Evolutionary conservation across 1,140 invertebrate genomes (phyloP).

Genomic region (Gryon sp.): DNA sequence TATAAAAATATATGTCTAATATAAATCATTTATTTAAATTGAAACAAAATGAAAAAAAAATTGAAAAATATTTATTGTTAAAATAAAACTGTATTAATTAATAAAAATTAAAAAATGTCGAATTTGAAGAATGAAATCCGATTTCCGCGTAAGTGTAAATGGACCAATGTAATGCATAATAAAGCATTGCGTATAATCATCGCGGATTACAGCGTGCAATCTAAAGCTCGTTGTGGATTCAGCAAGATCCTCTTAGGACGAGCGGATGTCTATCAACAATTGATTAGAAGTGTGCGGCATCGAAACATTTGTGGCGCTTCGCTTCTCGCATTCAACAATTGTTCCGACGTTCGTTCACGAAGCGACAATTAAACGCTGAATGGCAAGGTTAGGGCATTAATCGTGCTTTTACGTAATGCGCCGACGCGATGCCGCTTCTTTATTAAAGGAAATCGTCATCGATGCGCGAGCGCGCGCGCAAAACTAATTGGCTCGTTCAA

Average conservation of each 20-base stretch:
- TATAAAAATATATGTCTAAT: no score
- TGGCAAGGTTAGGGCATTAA: conserved; percentile 70
- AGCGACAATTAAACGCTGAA: conserved; percentile 68
- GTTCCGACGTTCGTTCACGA: conserved; percentile 27
- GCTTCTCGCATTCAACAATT: conserved; percentile 49
- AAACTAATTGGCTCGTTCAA: conserved; percentile 42
- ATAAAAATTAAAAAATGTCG: no score
- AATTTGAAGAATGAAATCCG: no score
- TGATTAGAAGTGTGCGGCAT: not conserved
- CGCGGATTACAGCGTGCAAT: conserved; percentile 16
- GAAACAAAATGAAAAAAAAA: no score
- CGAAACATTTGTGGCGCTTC: conserved; percentile 9
- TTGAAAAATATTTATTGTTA: no score
- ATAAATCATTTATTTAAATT: no score
- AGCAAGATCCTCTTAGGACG: not conserved
- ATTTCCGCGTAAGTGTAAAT: no score
- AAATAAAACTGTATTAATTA: no score
- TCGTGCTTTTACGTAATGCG: conserved; percentile 67
- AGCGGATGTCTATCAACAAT: conserved; percentile 17
- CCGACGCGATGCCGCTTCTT: conserved; percentile 34
- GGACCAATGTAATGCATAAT: no score
- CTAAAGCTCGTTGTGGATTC: conserved; percentile 1
- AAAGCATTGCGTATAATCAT: not conserved
- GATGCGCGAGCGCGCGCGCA: conserved; percentile 46
- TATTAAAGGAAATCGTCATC: conserved; percentile 44